Evolutionary conservation across 2,888 invertebrate species (phyloP), one percentile per base, ranked within the genome.

Genomic region (Perizoma flavofasciatum): DNA sequence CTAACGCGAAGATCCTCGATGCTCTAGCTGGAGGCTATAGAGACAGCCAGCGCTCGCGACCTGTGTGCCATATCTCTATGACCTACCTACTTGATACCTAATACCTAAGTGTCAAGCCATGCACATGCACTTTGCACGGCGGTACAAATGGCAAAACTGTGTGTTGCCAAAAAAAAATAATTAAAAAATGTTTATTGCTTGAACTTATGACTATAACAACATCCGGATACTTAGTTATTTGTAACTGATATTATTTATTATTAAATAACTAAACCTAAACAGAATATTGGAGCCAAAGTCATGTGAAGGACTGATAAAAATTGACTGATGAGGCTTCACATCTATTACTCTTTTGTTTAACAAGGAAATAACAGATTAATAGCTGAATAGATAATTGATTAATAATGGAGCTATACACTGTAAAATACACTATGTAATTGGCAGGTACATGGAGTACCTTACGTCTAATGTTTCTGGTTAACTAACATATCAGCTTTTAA

Each of bases 131-230:
- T 78, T 74, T 77, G 71, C 78, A 78, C 75, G 72, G 81, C 78
- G 76, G 82, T 78, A 81, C 80, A 79, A 83, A 82, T 81, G 74
- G 75, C 81, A 79, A n/a, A n/a, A n/a, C n/a, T n/a, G n/a, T n/a
- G n/a, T n/a, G n/a, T n/a, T n/a, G n/a, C n/a, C n/a, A n/a, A n/a
- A n/a, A n/a, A n/a, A n/a, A n/a, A n/a, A n/a, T n/a, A n/a, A n/a
- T n/a, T n/a, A n/a, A n/a, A n/a, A n/a, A n/a, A n/a, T 22, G 22
- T 22, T 22, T 22, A 22, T 22, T 22, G 22, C 22, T 22, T 22
- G 22, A 22, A 22, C 22, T 22, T 22, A 22, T 22, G 3, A 22
- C 22, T 22, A 22, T 22, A 22, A 22, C 22, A 22, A 22, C 22
- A 22, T 22, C 22, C 1, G 22, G 22, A 2, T 22, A 22, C 22